A percentile compares a stretch with the other conserved stretches of the same genome.
Conservation (phyloP, 1,140 invertebrate species). For the Ruditapes philippinarum region DNA sequence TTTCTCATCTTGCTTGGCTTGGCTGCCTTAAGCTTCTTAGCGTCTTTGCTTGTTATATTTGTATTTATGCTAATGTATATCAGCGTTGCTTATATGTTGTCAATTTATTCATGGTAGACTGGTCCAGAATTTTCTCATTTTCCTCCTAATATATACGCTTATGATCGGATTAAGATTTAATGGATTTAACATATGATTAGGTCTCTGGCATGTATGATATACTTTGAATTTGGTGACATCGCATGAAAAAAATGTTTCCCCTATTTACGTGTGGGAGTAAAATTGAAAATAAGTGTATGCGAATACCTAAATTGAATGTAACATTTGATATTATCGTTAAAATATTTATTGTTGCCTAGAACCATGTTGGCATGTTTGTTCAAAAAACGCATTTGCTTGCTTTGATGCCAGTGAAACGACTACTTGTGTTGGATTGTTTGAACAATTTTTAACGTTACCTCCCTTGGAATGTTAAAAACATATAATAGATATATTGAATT, state of each 20-base stretch:
- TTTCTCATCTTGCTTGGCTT: slow-evolving; percentile 4
- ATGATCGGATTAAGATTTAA: background rate
- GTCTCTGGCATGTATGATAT: background rate
- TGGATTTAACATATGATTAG: background rate
- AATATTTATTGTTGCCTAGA: background rate
- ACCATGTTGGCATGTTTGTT: background rate
- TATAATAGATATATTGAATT: no score
- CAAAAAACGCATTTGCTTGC: no score
- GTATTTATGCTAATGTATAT: background rate
- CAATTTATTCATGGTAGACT: background rate
- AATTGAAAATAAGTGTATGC: no score
- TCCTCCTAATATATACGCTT: background rate
- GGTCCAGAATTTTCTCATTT: background rate
- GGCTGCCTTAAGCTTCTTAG: background rate
- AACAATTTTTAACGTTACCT: background rate
- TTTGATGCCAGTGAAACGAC: no score
- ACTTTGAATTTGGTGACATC: no score
- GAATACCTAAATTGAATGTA: no score
- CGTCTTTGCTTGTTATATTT: background rate
- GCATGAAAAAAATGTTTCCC: no score
- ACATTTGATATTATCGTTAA: no score
- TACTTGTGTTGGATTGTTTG: background rate
- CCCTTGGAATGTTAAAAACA: no score
- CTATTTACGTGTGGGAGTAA: no score
- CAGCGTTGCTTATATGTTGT: background rate